Base-by-base conservation (phyloP, 2,888 invertebrate species). In the Coecobrya sp. region DNA sequence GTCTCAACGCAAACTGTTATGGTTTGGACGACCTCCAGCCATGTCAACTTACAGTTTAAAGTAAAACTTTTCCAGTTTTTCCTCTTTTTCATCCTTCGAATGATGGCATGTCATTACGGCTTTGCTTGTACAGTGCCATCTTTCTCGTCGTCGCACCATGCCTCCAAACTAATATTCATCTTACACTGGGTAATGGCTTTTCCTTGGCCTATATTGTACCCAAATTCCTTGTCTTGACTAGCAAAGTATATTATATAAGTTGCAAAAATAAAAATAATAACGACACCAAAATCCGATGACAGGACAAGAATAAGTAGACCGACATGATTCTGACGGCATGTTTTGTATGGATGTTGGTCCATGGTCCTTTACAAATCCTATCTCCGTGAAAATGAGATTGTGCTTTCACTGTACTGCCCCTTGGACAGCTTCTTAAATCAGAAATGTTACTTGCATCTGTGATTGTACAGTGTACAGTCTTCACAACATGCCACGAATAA, bases 1-100 rank as follows among this genome's bases (percentile, higher is more conserved):
- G 25, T 62, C 49, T 79, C 27, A n/a, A 7, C 84, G 55, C 89
- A 84, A 82, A 82, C 68, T 36, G 36, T 84, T 42, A 70, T 84
- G 89, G 89, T 73, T 89, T 89, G 89, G 89, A 89, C 82, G 89
- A 82, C 89, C 89, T 89, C 89, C 89, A 89, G 89, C 89, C 68
- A 79, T 89, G 70, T 73, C 36, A 73, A n/a, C 16, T 36, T 73
- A 49, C 11, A 55, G 89, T 89, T 89, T 84, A 89, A 89, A 89
- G 82, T 89, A 55, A 22, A 59, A 81, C 52, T 68, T 81, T 81
- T 55, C 16, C 22, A 16, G 10, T 27, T 52, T 52, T 36, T 16
- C 55, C 55, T 55, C 52, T 8, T 52, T 55, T 25, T 81, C 11
- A 42, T 76, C 45, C 49, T 8, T 42, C n/a, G 36, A 73, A 13